A percentile compares a stretch with the other conserved stretches of the same genome.
Conservation (phyloP, 2,888 invertebrate species). For the Plusia festucae region DNA sequence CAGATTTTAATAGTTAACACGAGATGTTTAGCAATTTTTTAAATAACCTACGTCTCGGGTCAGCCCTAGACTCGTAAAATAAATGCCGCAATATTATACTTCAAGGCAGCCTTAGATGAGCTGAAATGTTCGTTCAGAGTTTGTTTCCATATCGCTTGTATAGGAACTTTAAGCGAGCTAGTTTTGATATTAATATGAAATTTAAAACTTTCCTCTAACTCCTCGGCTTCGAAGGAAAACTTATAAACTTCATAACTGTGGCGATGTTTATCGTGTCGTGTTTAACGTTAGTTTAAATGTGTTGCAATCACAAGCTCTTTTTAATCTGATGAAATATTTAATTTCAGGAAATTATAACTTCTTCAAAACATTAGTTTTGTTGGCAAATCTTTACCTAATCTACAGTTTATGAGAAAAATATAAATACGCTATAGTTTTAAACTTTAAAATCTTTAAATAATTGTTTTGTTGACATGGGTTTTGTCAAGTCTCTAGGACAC, state of each 20-base stretch:
- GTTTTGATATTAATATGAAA: not conserved
- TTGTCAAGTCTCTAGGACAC: too few species aligned
- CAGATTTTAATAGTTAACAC: too few species aligned
- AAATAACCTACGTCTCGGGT: not conserved
- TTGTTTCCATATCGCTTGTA: not conserved
- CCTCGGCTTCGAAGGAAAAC: not conserved
- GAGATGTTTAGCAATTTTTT: too few species aligned
- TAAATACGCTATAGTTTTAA: too few species aligned
- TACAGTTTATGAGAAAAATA: too few species aligned
- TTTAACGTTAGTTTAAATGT: not conserved
- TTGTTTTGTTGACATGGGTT: too few species aligned
- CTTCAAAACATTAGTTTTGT: too few species aligned
- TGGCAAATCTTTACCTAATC: too few species aligned
- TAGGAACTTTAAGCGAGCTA: not conserved
- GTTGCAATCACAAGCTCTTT: not conserved
- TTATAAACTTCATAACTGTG: not conserved
- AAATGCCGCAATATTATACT: not conserved
- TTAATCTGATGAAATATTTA: not conserved
- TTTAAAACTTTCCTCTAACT: not conserved
- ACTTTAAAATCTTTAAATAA: too few species aligned
- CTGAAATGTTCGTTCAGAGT: not conserved
- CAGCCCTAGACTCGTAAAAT: not conserved
- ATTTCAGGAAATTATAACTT: too few species aligned
- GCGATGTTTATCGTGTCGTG: not conserved
- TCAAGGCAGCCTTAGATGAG: constrained; percentile 4